Conservation (phyloP, 2,113 vertebrate species). For the Ia io region DNA sequence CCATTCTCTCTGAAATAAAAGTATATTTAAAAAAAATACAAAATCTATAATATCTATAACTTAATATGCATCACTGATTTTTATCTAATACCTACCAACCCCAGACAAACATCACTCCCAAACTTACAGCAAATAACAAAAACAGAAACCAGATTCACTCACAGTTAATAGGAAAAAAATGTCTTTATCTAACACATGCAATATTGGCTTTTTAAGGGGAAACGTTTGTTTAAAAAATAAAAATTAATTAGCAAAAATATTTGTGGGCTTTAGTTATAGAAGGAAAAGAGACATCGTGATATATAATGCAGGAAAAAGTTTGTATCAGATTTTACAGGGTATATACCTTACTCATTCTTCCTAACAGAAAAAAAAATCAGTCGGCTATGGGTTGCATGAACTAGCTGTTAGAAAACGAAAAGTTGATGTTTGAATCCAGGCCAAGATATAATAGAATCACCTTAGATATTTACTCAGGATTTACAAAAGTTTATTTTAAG, state of each 20-base stretch:
- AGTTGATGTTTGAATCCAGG: background rate
- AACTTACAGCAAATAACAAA: background rate
- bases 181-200: background rate
- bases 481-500: conserved; percentile 34
- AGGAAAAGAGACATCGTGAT: background rate
- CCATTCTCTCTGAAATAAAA: too few species aligned
- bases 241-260: background rate
- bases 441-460: conserved; percentile 47
- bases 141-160: background rate
- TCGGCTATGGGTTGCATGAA: background rate
- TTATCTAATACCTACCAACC: background rate
- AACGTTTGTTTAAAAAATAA: background rate
- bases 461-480: conserved; percentile 27
- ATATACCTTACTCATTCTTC: background rate
- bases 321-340: background rate
- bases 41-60: background rate
- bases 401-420: background rate
- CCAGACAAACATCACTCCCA: background rate
- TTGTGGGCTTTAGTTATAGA: background rate
- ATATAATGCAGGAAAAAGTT: background rate
- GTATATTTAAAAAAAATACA: too few species aligned
- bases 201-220: background rate
- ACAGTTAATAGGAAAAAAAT: background rate
- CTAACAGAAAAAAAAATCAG: background rate
- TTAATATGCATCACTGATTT: background rate